phyloP scores from a whole-genome alignment of 2,113 vertebrate species.

The Sinocyclocheilus maitianheensis region DNA sequence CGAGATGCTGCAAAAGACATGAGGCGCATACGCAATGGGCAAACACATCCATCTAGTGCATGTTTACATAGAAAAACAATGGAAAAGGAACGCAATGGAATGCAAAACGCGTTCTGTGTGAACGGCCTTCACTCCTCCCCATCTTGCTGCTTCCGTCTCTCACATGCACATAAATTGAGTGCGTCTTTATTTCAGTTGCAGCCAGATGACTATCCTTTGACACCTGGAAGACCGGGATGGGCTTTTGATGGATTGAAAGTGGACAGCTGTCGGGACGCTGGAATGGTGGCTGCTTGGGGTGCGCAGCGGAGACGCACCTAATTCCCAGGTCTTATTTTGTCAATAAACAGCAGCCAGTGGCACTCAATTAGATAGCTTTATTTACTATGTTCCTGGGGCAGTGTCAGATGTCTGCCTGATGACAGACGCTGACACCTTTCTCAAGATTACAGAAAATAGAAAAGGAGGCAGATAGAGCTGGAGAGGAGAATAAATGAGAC shows the following conservation, averaged over 20 bases:
- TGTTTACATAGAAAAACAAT: background rate
- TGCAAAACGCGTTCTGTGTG: background rate
- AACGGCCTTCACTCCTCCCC: conserved; percentile 1
- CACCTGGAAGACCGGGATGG: conserved; percentile 47
- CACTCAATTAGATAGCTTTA: conserved; percentile 76
- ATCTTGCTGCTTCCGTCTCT: background rate
- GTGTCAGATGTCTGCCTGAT: conserved; percentile 69
- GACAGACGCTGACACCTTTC: conserved; percentile 58
- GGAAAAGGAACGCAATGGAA: background rate
- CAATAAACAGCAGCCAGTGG: conserved; percentile 75
- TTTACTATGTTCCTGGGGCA: conserved; percentile 69
- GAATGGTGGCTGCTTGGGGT: conserved; percentile 37
- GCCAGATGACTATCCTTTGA: conserved; percentile 50
- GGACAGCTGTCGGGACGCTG: conserved; percentile 65
- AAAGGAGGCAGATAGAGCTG: conserved; percentile 58
- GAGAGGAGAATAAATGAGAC: conserved; percentile 50
- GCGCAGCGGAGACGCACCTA: conserved; percentile 65
- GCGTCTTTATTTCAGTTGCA: conserved; percentile 36
- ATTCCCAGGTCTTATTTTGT: conserved; percentile 77
- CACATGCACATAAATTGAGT: conserved; percentile 25
- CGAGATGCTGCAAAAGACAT: background rate
- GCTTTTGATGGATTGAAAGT: conserved; percentile 66
- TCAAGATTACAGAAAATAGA: conserved; percentile 70
- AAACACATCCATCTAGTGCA: background rate
- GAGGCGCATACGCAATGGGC: background rate